Percentiles rank a stretch among this genome's conserved stretches.
Evolutionary conservation across 2,888 invertebrate genomes (phyloP).

Genomic region (Ormia ochracea): DNA sequence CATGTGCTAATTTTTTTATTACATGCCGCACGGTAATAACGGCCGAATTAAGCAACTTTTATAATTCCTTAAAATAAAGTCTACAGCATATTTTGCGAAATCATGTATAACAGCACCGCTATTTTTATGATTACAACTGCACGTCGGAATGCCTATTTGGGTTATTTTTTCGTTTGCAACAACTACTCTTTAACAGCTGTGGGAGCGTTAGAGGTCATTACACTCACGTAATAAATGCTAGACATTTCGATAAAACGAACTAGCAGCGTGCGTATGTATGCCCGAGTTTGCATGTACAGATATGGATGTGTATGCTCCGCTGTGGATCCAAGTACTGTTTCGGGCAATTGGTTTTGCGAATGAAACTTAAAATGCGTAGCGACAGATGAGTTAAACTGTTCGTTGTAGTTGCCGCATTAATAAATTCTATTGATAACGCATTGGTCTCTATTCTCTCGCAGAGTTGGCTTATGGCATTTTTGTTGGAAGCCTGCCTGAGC

Average conservation of each 20-base stretch:
- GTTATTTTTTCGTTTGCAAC: not conserved
- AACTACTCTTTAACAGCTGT: constrained; percentile 6
- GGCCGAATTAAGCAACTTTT: too few relatives aligned
- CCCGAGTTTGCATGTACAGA: too few relatives aligned
- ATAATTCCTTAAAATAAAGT: too few relatives aligned
- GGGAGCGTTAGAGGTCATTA: constrained; percentile 33
- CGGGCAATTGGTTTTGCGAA: not conserved
- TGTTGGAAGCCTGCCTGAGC: not conserved
- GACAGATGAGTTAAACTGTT: not conserved
- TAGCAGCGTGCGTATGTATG: not conserved
- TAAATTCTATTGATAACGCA: constrained; percentile 6
- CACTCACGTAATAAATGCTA: constrained; percentile 16
- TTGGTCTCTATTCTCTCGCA: not conserved
- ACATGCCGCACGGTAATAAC: too few relatives aligned
- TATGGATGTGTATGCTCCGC: too few relatives aligned
- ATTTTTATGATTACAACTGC: too few relatives aligned
- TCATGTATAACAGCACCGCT: too few relatives aligned
- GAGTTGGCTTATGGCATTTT: not conserved
- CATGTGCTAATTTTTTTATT: too few relatives aligned
- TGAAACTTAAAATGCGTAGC: not conserved
- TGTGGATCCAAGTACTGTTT: too few relatives aligned
- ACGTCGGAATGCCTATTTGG: not conserved
- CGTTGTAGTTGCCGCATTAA: not conserved
- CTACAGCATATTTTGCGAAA: too few relatives aligned
- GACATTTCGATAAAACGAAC: not conserved